phyloP scores from a whole-genome alignment of 2,888 invertebrate species.

The Byasa hedistus region DNA sequence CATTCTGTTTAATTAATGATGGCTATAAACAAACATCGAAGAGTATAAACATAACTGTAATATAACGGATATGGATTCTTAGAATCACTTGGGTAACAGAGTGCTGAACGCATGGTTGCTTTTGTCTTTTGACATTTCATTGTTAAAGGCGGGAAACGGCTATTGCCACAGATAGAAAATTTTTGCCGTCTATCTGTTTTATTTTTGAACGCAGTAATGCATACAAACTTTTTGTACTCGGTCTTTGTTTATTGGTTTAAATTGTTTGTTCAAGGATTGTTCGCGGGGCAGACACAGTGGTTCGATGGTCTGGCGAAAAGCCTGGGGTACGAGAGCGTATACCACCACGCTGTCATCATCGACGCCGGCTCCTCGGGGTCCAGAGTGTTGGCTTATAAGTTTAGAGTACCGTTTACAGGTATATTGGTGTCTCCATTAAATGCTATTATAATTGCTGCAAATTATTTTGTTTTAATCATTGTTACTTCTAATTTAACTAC shows the following conservation, averaged over 20 bases:
- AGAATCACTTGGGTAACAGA: not conserved
- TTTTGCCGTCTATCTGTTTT: not conserved
- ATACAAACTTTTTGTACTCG: not conserved
- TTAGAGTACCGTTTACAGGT: constrained; percentile 88
- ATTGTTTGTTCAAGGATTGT: constrained; percentile 65
- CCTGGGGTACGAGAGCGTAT: constrained; percentile 82
- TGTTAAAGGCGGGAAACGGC: constrained; percentile 1
- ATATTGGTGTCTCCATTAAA: constrained; percentile 34
- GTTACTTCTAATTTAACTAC: not conserved
- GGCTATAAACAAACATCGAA: constrained; percentile 8
- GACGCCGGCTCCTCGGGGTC: constrained; percentile 97
- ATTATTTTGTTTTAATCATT: not conserved
- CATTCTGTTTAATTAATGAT: constrained; percentile 6
- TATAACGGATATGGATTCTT: not conserved
- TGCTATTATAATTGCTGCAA: not conserved
- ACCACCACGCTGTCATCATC: constrained; percentile 90
- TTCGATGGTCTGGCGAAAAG: constrained; percentile 86
- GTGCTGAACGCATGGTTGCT: not conserved
- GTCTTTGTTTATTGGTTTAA: constrained; percentile 1
- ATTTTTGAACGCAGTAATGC: not conserved
- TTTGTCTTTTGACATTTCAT: not conserved
- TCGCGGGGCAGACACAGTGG: constrained; percentile 80
- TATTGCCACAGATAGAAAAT: not conserved
- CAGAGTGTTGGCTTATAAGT: constrained; percentile 89
- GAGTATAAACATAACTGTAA: constrained; percentile 1